Percentiles rank a stretch among this genome's conserved stretches.
Conservation (phyloP, 2,888 invertebrate genomes). For the Polydesmus complanatus region DNA sequence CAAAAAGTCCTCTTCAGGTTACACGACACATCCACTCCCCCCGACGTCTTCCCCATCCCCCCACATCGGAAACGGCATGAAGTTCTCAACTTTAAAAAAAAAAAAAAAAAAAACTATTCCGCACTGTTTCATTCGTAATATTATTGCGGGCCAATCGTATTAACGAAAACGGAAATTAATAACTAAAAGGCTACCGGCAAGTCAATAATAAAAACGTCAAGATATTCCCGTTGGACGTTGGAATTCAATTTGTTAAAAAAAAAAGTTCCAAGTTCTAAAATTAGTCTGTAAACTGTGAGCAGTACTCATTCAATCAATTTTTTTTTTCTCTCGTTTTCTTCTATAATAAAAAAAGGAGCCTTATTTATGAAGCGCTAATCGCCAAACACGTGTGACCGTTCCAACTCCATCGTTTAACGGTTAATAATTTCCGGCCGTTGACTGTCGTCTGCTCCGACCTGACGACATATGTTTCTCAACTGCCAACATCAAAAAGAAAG, state of each 20-base stretch:
- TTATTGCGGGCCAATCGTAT: no score
- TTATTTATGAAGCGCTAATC: background rate
- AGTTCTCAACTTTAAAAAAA: background rate
- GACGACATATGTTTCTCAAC: background rate
- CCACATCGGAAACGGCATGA: background rate
- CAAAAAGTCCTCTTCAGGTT: background rate
- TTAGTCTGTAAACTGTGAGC: no score
- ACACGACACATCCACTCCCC: background rate
- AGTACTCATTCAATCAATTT: background rate
- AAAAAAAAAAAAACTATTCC: background rate
- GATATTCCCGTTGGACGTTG: no score
- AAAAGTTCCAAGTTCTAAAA: no score
- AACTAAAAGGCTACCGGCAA: no score
- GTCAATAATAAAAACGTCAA: no score
- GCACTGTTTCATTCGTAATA: background rate
- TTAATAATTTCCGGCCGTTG: background rate
- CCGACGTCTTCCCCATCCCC: background rate
- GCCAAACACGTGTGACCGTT: background rate
- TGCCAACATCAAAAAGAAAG: background rate
- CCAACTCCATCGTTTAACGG: background rate
- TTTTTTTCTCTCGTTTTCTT: background rate
- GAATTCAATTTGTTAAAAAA: no score
- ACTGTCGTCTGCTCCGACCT: no score
- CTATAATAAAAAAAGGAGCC: background rate
- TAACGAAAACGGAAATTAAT: no score